Conservation (phyloP, 2,888 invertebrate genomes). For the Netelia inedita region DNA sequence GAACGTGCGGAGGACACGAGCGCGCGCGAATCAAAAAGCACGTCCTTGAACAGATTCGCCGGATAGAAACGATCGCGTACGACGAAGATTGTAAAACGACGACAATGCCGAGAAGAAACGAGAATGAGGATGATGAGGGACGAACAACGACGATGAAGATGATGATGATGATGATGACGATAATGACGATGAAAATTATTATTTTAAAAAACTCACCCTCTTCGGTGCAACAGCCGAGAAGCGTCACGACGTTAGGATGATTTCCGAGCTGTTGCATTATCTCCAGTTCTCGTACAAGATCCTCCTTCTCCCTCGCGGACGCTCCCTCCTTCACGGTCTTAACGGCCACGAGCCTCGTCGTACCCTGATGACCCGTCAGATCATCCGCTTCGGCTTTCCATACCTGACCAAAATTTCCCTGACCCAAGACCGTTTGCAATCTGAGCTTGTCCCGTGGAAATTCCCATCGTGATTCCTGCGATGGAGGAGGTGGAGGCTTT, state of each 20-base stretch:
- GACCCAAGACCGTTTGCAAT: constrained; percentile 92
- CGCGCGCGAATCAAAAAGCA: constrained; percentile 36
- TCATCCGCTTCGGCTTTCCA: constrained; percentile 95
- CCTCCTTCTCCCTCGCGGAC: constrained; percentile 92
- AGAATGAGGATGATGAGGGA: neutral
- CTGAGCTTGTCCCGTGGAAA: constrained; percentile 92
- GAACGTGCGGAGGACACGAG: constrained; percentile 63
- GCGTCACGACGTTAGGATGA: constrained; percentile 93
- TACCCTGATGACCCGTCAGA: constrained; percentile 90
- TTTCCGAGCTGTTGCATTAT: constrained; percentile 94
- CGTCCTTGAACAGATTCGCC: constrained; percentile 63
- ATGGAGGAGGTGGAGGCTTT: constrained; percentile 86
- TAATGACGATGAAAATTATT: neutral
- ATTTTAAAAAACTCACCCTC: constrained; percentile 87
- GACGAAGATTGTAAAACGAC: constrained; percentile 40
- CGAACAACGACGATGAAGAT: neutral
- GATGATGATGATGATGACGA: constrained; percentile 8
- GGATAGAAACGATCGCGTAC: constrained; percentile 49
- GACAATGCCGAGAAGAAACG: constrained; percentile 10
- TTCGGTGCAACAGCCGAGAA: constrained; percentile 93
- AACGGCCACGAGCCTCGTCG: constrained; percentile 93
- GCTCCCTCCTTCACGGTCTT: constrained; percentile 93
- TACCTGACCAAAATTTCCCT: constrained; percentile 94
- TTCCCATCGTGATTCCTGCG: constrained; percentile 90
- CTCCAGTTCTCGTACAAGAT: constrained; percentile 90